Evolutionary conservation across 2,113 vertebrate genomes (phyloP).

Genomic region (Corythaeola cristata): DNA sequence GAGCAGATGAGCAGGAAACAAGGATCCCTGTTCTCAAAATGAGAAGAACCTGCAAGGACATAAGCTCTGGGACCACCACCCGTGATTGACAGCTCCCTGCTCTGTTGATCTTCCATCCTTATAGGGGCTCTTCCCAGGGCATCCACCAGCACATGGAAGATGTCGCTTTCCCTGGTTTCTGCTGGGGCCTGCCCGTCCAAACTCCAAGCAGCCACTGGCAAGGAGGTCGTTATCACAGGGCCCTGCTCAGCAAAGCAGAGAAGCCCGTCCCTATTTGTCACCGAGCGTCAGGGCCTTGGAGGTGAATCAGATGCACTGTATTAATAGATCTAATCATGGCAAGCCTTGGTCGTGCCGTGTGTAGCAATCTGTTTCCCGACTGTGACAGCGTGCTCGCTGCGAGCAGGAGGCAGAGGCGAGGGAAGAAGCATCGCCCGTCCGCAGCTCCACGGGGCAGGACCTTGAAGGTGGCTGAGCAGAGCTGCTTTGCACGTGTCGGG

Average conservation of each 20-base stretch:
- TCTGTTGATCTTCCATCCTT: rapidly evolving
- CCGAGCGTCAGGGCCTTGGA: neutral
- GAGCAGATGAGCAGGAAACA: neutral
- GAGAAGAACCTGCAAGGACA: neutral
- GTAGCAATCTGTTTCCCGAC: conserved; percentile 45
- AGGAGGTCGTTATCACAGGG: neutral
- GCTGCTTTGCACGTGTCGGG: rapidly evolving
- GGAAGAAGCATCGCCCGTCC: rapidly evolving
- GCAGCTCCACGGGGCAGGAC: neutral
- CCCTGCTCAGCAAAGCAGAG: neutral
- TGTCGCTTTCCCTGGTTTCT: too few species aligned
- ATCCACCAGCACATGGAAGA: rapidly evolving
- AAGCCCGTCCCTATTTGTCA: conserved; percentile 36
- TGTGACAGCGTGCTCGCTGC: conserved; percentile 7
- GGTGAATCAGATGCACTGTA: conserved; percentile 33
- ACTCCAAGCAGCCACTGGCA: neutral
- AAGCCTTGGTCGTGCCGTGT: conserved; percentile 34
- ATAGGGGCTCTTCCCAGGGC: neutral
- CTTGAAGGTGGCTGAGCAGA: neutral
- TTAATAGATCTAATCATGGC: conserved; percentile 54
- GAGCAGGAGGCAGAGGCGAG: neutral
- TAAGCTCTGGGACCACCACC: neutral
- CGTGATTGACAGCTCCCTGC: neutral
- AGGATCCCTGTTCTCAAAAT: neutral
- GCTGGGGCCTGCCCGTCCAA: rapidly evolving